Percentiles rank a stretch among this genome's conserved stretches.
These are phyloP conservation scores for Hiodon tergisus DNA, from an alignment of 2,113 vertebrate species.

Conservation along the genomic window DNA sequence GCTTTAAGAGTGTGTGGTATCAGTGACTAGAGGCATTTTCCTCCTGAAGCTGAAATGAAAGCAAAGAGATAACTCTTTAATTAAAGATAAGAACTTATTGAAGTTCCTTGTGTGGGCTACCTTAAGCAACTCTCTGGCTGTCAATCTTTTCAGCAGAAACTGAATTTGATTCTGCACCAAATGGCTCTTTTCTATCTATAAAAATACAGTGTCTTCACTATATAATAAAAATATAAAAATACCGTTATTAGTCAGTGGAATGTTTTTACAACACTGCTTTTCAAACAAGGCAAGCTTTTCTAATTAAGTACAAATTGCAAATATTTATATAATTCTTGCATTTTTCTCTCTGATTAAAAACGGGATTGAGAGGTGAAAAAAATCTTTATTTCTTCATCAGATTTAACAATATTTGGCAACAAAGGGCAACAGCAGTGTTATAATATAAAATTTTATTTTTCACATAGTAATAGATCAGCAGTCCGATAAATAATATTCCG, in stretches of 20 bases:
- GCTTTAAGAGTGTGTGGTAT: background rate
- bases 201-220: background rate
- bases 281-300: too few relatives aligned
- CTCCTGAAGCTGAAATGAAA: constrained; percentile 1
- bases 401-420: too few relatives aligned
- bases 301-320: too few relatives aligned
- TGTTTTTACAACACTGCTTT: too few relatives aligned
- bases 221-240: background rate
- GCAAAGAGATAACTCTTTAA: background rate
- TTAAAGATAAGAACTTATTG: constrained; percentile 8
- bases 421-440: too few relatives aligned
- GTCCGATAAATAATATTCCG: too few relatives aligned
- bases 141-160: background rate
- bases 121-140: background rate
- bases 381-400: too few relatives aligned
- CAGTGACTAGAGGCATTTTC: background rate
- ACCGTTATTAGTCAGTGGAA: background rate
- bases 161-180: background rate
- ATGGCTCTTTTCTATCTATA: background rate
- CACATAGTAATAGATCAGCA: too few relatives aligned
- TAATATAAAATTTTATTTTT: too few relatives aligned
- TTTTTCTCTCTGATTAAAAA: too few relatives aligned
- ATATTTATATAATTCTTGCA: too few relatives aligned
- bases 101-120: background rate
- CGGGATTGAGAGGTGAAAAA: too few relatives aligned